A percentile compares a stretch with the other conserved stretches of the same genome.
Conservation (phyloP, 2,797 vertebrate genomes). For the Takifugu rubripes region DNA sequence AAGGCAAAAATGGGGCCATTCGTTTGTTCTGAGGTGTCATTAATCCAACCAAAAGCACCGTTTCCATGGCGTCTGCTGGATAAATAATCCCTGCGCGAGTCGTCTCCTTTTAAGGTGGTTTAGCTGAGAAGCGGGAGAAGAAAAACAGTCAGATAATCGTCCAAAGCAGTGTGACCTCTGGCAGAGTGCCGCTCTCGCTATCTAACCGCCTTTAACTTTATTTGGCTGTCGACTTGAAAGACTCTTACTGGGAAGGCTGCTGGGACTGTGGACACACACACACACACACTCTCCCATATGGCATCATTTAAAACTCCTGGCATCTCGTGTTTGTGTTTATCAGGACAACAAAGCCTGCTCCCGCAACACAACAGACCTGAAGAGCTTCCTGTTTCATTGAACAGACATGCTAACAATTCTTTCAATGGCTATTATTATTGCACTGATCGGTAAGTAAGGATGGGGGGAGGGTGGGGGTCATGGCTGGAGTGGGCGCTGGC, state of each 20-base stretch:
- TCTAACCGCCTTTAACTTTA: slow-evolving; percentile 70
- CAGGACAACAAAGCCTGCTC: slow-evolving; percentile 59
- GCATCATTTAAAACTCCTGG: slow-evolving; percentile 67
- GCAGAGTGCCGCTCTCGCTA: slow-evolving; percentile 44
- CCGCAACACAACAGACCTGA: slow-evolving; percentile 33
- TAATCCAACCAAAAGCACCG: slow-evolving; percentile 24
- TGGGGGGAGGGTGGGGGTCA: slow-evolving; percentile 32
- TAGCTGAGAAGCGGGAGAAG: slow-evolving; percentile 36
- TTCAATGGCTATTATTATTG: slow-evolving; percentile 51
- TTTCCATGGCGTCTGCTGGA: slow-evolving; percentile 24
- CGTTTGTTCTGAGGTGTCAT: slow-evolving; percentile 29
- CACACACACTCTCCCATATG: slow-evolving; percentile 52
- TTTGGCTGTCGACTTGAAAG: slow-evolving; percentile 66
- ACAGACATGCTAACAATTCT: slow-evolving; percentile 51
- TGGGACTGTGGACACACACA: slow-evolving; percentile 20
- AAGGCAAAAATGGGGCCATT: not conserved
- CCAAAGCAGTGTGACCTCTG: slow-evolving; percentile 59
- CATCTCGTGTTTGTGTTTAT: slow-evolving; percentile 66
- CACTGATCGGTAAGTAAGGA: slow-evolving; percentile 14
- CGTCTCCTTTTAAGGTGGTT: slow-evolving; percentile 69
- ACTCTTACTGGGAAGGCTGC: slow-evolving; percentile 51
- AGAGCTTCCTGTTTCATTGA: slow-evolving; percentile 48
- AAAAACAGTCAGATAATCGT: slow-evolving; percentile 50
- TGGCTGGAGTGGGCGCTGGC: slow-evolving; percentile 33
- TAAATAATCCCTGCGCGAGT: slow-evolving; percentile 52